phyloP scores from a whole-genome alignment of 2,888 invertebrate species.

The Caenorhabditis becei region DNA sequence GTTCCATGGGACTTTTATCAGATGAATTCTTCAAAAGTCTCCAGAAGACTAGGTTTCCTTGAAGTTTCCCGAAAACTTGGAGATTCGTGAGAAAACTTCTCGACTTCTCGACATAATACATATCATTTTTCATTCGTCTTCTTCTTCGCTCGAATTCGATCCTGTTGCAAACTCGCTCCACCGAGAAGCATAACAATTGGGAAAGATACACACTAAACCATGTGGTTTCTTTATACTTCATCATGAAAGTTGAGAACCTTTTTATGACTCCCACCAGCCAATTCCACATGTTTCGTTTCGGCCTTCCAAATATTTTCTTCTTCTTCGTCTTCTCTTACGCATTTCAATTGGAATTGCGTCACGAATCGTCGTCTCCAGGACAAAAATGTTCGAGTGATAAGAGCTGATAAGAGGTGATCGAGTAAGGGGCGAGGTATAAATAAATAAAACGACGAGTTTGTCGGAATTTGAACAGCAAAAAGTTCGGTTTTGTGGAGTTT shows the following conservation, averaged over 20 bases:
- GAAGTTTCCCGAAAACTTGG: no score
- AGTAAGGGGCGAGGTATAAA: not conserved
- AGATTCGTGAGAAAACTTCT: no score
- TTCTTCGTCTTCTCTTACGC: slow-evolving; percentile 15
- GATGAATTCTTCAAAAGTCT: no score
- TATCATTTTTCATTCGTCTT: no score
- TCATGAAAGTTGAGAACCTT: not conserved
- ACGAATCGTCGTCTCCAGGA: slow-evolving; percentile 3
- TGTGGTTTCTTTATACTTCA: not conserved
- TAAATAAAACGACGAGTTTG: not conserved
- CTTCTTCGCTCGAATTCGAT: not conserved
- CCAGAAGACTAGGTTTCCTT: no score
- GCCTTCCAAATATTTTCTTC: slow-evolving; percentile 1
- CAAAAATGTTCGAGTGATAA: not conserved
- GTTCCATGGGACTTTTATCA: no score
- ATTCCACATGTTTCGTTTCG: slow-evolving; percentile 32
- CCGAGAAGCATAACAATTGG: not conserved
- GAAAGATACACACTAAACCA: not conserved
- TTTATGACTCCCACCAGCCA: not conserved
- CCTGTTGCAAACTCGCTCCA: not conserved
- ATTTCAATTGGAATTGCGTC: slow-evolving; percentile 3
- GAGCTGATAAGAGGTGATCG: not conserved
- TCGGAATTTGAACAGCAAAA: not conserved
- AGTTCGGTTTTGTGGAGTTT: not conserved
- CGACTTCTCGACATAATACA: no score